Evolutionary conservation across 2,113 vertebrate genomes (phyloP).

Genomic region (Reinhardtius hippoglossoides): DNA sequence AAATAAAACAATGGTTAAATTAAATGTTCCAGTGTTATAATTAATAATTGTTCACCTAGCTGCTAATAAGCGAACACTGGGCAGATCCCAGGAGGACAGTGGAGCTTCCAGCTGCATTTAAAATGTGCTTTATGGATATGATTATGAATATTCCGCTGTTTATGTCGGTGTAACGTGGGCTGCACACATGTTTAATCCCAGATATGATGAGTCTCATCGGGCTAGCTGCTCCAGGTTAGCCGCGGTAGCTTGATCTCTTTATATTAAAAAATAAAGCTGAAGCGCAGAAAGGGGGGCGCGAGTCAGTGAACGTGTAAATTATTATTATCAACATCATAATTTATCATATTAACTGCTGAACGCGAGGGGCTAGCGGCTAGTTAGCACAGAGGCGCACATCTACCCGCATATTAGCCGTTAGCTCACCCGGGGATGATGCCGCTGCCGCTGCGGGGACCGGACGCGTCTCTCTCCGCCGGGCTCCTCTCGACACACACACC

Average conservation of each 20-base stretch:
- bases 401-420: constrained; percentile 30
- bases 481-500: neutral
- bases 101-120: no score
- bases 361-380: neutral
- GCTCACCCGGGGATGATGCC: constrained; percentile 56
- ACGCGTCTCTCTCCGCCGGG: constrained; percentile 35
- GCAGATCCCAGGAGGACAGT: neutral
- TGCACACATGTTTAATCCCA: no score
- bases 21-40: neutral
- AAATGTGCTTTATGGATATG: no score
- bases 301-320: neutral
- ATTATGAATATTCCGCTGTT: no score
- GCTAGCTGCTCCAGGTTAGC: constrained; percentile 9
- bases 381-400: neutral
- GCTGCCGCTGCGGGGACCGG: neutral
- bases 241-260: neutral
- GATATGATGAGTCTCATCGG: no score
- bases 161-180: no score
- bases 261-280: neutral
- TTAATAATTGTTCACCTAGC: neutral
- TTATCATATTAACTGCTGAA: neutral
- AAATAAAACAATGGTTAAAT: neutral
- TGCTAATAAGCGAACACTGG: no score
- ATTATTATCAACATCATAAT: no score
- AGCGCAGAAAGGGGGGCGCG: rapidly evolving